Evolutionary conservation across 1,140 invertebrate genomes (phyloP).

Genomic region (Dendroctonus valens): DNA sequence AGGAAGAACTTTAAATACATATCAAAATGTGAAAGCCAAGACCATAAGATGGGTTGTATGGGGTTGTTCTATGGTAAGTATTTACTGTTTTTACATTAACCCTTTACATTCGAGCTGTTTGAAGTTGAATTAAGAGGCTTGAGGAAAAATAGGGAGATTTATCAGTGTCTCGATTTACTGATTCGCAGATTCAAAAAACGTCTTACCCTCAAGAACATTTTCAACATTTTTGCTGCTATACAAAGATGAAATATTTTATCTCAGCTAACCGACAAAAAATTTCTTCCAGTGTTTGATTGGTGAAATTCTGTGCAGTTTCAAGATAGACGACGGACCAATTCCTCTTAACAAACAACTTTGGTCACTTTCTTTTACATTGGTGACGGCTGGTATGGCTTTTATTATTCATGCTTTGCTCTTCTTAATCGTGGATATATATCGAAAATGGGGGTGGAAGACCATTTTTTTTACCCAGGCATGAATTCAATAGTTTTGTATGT

Average conservation of each 20-base stretch:
- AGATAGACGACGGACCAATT: constrained; percentile 74
- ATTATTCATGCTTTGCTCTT: constrained; percentile 72
- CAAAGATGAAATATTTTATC: not conserved
- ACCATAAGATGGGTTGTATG: constrained; percentile 71
- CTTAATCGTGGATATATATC: constrained; percentile 75
- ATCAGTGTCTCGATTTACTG: too few relatives aligned
- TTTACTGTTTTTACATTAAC: constrained; percentile 2
- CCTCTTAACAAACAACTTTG: constrained; percentile 94
- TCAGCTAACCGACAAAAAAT: not conserved
- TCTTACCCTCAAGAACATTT: too few relatives aligned
- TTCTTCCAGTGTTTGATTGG: constrained; percentile 61
- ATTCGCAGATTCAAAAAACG: too few relatives aligned
- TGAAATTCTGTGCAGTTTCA: constrained; percentile 70
- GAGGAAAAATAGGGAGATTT: too few relatives aligned
- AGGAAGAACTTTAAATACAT: constrained; percentile 74
- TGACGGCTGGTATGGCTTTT: constrained; percentile 73
- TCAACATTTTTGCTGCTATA: not conserved
- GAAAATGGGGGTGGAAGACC: constrained; percentile 81
- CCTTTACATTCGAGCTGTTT: too few relatives aligned
- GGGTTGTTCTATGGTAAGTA: constrained; percentile 56
- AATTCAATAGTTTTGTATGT: constrained; percentile 87
- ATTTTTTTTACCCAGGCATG: constrained; percentile 79
- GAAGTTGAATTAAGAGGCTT: too few relatives aligned
- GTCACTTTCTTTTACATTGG: constrained; percentile 84
- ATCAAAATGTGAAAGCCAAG: constrained; percentile 60